These are phyloP conservation scores for Chrysaora quinquecirrha DNA, from an alignment of 30 jellyfish, hydroid and myxozoan genomes.

Conservation along the genomic window DNA sequence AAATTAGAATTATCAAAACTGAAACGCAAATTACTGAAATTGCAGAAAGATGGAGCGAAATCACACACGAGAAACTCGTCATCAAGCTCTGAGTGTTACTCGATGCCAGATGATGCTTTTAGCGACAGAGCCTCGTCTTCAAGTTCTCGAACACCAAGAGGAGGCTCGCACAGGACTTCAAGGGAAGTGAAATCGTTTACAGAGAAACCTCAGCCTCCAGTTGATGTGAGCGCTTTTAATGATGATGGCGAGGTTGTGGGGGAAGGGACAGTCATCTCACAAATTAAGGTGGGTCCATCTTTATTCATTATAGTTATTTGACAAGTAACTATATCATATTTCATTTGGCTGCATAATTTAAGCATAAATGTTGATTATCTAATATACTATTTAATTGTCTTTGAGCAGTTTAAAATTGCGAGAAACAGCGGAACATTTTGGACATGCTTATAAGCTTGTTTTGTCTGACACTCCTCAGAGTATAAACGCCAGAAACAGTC, in stretches of 20 bases:
- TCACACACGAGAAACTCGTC: conserved; percentile 22
- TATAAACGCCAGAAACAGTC: too few relatives aligned
- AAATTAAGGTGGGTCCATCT: conserved; percentile 35
- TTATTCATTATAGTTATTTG: too few relatives aligned
- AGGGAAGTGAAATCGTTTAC: conserved; percentile 70
- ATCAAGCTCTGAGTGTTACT: conserved; percentile 28
- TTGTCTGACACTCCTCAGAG: too few relatives aligned
- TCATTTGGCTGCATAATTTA: too few relatives aligned
- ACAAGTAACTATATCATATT: too few relatives aligned
- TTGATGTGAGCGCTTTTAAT: conserved; percentile 42
- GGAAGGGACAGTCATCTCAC: conserved; percentile 71
- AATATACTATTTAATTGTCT: too few relatives aligned
- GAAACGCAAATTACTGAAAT: conserved; percentile 42
- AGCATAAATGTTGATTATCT: too few relatives aligned
- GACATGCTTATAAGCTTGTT: too few relatives aligned
- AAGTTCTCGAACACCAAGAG: conserved; percentile 44
- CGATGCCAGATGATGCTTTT: conserved; percentile 23
- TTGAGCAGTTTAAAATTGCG: too few relatives aligned
- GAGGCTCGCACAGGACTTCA: conserved; percentile 37
- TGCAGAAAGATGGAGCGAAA: conserved; percentile 21
- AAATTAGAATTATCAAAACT: conserved; percentile 58
- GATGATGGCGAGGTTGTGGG: conserved; percentile 83
- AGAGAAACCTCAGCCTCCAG: conserved; percentile 68
- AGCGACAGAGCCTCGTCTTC: conserved; percentile 66
- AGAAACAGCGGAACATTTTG: too few relatives aligned